phyloP scores from a whole-genome alignment of 2,797 vertebrate species.

The Falco cherrug region DNA sequence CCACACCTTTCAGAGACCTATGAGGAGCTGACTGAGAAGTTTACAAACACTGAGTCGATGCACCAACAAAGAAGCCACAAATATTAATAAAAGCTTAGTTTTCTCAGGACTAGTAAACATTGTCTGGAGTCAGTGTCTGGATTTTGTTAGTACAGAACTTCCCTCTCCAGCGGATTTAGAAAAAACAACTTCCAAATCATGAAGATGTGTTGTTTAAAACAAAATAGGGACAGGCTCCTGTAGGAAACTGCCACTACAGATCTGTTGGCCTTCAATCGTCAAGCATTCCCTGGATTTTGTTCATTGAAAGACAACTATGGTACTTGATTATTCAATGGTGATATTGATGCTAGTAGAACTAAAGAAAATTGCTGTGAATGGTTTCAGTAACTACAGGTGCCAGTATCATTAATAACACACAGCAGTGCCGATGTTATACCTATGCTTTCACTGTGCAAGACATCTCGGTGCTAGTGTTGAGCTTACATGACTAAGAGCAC shows the following conservation, averaged over 20 bases:
- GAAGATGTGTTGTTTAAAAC: background rate
- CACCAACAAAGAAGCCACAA: background rate
- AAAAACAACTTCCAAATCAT: background rate
- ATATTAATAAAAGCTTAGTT: background rate
- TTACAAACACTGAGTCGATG: background rate
- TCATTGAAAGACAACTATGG: background rate
- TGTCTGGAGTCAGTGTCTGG: background rate
- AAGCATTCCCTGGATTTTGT: background rate
- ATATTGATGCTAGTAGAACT: background rate
- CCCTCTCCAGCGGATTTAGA: background rate
- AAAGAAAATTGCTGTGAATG: background rate
- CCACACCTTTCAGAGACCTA: fast-evolving
- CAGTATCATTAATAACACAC: background rate
- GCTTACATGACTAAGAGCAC: background rate
- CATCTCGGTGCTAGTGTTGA: background rate
- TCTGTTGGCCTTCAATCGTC: background rate
- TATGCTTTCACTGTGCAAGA: background rate
- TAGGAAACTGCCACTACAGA: background rate
- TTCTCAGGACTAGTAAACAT: background rate
- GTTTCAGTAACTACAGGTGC: background rate
- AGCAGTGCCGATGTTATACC: background rate
- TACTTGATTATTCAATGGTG: background rate
- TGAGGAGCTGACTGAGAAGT: background rate
- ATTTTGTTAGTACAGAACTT: background rate
- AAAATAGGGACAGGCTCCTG: background rate